A percentile compares a stretch with the other conserved stretches of the same genome.
Conservation (phyloP, 1,140 invertebrate genomes). For the Andrena cerasifolii region DNA sequence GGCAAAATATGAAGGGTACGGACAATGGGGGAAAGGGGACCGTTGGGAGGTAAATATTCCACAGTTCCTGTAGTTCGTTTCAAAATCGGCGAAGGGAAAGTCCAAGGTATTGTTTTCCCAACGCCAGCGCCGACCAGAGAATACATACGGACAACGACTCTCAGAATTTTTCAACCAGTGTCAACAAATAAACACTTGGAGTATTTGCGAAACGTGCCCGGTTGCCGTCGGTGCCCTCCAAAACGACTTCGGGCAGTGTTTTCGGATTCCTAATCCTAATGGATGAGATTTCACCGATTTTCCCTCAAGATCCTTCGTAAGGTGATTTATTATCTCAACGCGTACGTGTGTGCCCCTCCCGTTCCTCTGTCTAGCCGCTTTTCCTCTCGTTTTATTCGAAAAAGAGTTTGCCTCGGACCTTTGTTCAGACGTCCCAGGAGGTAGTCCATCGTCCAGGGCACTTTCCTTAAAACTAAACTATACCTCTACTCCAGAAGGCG, state of each 20-base stretch:
- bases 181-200: slow-evolving; percentile 28
- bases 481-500: slow-evolving; percentile 43
- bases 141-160: slow-evolving; percentile 42
- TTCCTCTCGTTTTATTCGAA: slow-evolving; percentile 22
- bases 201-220: slow-evolving; percentile 52
- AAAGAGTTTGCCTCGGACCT: slow-evolving; percentile 55
- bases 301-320: slow-evolving; percentile 60
- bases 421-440: slow-evolving; percentile 61
- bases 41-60: slow-evolving; percentile 67
- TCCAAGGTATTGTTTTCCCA: slow-evolving; percentile 56
- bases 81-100: slow-evolving; percentile 26
- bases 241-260: slow-evolving; percentile 1
- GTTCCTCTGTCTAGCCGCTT: not conserved
- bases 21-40: not conserved
- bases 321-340: slow-evolving; percentile 72
- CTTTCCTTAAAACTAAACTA: slow-evolving; percentile 64
- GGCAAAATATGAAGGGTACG: slow-evolving; percentile 21
- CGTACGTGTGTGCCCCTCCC: slow-evolving; percentile 45
- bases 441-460: slow-evolving; percentile 51
- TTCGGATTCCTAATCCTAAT: slow-evolving; percentile 69
- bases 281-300: slow-evolving; percentile 71
- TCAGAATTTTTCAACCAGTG: slow-evolving; percentile 43
- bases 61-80: slow-evolving; percentile 54
- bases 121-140: slow-evolving; percentile 36
- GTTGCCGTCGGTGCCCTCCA: slow-evolving; percentile 1